Evolutionary conservation across 2,113 vertebrate species (phyloP).

Genomic region (Asarcornis scutulata): DNA sequence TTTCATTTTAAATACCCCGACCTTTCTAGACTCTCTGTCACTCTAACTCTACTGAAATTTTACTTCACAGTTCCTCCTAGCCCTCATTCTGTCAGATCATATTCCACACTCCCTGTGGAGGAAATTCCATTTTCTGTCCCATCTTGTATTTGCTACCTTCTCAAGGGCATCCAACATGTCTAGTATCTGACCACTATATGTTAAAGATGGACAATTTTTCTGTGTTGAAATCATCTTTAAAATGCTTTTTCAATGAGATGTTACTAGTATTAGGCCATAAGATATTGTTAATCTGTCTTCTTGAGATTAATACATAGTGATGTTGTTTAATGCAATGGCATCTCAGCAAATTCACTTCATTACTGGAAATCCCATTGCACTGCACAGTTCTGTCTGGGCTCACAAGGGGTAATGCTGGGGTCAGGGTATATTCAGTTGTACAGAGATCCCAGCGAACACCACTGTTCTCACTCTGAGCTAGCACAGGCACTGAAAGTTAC

Average conservation of each 20-base stretch:
- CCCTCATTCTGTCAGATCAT: not conserved
- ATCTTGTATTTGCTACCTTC: not conserved
- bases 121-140: not conserved
- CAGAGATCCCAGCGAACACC: not conserved
- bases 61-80: not conserved
- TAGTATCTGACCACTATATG: not conserved
- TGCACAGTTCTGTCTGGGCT: not conserved
- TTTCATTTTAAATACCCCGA: not conserved
- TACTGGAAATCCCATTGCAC: not conserved
- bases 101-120: not conserved
- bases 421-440: not conserved
- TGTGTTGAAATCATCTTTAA: not conserved
- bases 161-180: not conserved
- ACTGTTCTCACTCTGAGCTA: accelerated
- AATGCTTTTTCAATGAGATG: not conserved
- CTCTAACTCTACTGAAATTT: not conserved
- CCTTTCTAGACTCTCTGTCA: not conserved
- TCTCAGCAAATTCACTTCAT: not conserved
- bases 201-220: not conserved
- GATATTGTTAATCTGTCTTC: not conserved
- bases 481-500: not conserved
- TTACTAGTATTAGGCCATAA: not conserved
- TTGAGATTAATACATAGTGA: not conserved
- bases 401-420: not conserved
- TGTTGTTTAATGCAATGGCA: not conserved